Evolutionary conservation across 2,113 vertebrate species (phyloP), one percentile per base, ranked within the genome.

Genomic region (Otolemur garnettii): DNA sequence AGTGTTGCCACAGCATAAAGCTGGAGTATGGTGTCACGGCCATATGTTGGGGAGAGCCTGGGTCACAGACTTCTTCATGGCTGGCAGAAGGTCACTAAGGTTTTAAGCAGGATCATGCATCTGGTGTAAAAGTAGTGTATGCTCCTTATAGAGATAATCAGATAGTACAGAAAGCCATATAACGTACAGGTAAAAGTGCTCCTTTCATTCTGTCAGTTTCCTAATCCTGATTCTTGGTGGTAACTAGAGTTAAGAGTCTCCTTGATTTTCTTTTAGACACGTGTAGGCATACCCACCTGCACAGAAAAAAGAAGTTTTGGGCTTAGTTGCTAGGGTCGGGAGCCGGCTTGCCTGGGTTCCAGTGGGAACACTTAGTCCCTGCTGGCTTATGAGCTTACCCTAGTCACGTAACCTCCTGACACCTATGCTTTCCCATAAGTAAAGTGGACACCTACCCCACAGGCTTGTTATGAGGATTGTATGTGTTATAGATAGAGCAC

Each of bases 151-250:
- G 71, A 97, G 82, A 90, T 45, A 38, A 26, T 68, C 15, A 38
- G 72, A 22, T 21, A 66, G n/a, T 72, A 60, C 12, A 92, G 77
- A 90, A 80, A 50, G 13, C 26, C 24, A 7, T 71, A 13, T 45
- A 77, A 59, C 28, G 9, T 80, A 68, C 94, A 92, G 35, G 87
- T 78, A 86, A 82, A 77, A 35, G 22, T 69, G 85, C 55, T 89
- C 53, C 19, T 77, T 53, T 30, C 7, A 45, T 84, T 90, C 7
- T 12, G 55, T 28, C 33, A 59, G 62, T 55, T 92, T 89, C 22
- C n/a, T 88, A 66, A 64, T n/a, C 6, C 35, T 42, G 35, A 89
- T 45, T 86, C 71, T 87, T n/a, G 5, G n/a, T 59, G 38, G 30
- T 94, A 84, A 88, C 17, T n/a, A 50, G 2, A 11, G 33, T 87